Base-by-base conservation (phyloP, 2,888 invertebrate species). In the Vanessa cardui region DNA sequence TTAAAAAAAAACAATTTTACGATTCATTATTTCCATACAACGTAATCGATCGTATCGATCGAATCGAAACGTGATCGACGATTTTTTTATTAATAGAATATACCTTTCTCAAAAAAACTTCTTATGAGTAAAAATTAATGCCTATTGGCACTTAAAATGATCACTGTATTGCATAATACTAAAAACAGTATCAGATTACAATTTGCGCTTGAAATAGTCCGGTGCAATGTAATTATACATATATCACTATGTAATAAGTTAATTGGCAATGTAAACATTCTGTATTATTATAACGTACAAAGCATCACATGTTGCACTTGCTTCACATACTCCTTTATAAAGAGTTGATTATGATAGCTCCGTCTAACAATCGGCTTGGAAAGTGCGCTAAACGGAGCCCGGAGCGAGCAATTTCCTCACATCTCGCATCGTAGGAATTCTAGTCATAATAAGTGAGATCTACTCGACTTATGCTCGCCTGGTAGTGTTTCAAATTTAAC, bases 341-440 rank as follows among this genome's bases (percentile, higher is more conserved):
- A 77, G 73, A 75, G 76, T 73, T 76, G 76, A 77, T 78, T 78
- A 76, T 77, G 76, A 79, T 74, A 75, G 73, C 64, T 66, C 59
- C 56, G 62, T 66, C 61, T 70, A 68, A 72, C 72, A 71, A 75
- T 72, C 69, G 72, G 64, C 66, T 64, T 60, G 67, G 76, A 77
- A 76, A 79, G 76, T 74, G 77, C 77, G 75, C 76, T 79, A 80
- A 80, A 77, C 74, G 76, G 72, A 58, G 74, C 80, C 78, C 73
- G 64, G 45, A 73, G 81, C 78, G 64, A 59, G 70, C 75, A 80
- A 79, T 81, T 80, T 78, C 67, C 78, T 76, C 74, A 79, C 79
- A 79, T 74, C 71, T 69, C 68, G 71, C 52, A 65, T 69, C 60
- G 70, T 64, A 69, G 71, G 70, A 67, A 67, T 73, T 66, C 65